Evolutionary conservation across 2,113 vertebrate species (phyloP), one percentile per base, ranked within the genome.

Genomic region (Megalops atlanticus): DNA sequence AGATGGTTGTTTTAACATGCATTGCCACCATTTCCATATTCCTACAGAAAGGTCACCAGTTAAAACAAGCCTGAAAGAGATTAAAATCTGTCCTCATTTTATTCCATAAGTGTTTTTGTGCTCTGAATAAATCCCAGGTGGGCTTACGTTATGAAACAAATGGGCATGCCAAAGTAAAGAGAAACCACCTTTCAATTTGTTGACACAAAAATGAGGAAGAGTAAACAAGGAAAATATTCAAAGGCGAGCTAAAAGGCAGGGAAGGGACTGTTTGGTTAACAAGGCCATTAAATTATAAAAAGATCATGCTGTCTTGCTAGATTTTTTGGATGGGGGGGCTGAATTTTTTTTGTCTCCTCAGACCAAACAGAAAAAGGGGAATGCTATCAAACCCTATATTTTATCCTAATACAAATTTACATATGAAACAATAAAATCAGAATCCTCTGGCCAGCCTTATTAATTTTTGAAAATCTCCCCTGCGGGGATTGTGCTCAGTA

Each of bases 401-500:
- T 76, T 79, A 58, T 31, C 73, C 16, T 36, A 2, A 76, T 41
- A 77, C 74, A 70, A 76, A 78, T 52, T 52, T 16, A 83, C 33
- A 58, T 24, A 58, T 64, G 54, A 71, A 47, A 77, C 79, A 54
- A 84, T 86, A 76, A 74, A 36, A n/a, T n/a, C n/a, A n/a, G n/a
- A 83, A 78, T 76, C 83, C 24, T 68, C 72, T 87, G 49, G 36
- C 54, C 36, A 38, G 15, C 68, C 81, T 71, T 74, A 82, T 88
- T 80, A 84, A 45, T 80, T 38, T 75, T 54, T 75, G 18, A 80
- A 80, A 80, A 36, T 16, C 36, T 49, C 52, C 47, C 83, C 75
- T 85, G 86, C 33, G 76, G 82, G 84, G 84, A 84, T 70, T n/a
- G 77, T 39, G 85, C 84, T 87, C 75, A 69, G 54, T 86, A 86